These are phyloP conservation scores for Phaethornis superciliosus DNA, from an alignment of 2,113 vertebrate species.

Conservation along the genomic window DNA sequence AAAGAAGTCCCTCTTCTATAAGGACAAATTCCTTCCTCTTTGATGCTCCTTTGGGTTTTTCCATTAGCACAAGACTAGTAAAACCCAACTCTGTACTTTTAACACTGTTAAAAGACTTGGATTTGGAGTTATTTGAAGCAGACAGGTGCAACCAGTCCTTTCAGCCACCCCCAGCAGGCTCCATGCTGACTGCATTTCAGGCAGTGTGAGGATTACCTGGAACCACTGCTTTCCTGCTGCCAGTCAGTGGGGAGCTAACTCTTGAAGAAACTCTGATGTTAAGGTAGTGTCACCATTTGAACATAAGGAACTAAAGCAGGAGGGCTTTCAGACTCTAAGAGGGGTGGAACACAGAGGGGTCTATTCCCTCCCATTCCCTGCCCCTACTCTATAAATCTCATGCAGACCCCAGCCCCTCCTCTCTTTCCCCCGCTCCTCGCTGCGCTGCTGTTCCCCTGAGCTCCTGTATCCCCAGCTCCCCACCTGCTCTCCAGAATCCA, in stretches of 20 bases:
- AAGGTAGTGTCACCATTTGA: too few relatives aligned
- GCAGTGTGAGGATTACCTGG: not conserved
- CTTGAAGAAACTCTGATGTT: not conserved
- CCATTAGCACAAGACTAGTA: not conserved
- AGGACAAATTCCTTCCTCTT: not conserved
- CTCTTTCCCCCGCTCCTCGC: too few relatives aligned
- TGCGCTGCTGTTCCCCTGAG: too few relatives aligned
- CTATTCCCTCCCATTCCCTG: too few relatives aligned
- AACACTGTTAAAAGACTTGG: not conserved
- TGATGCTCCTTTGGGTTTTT: not conserved
- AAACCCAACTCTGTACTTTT: not conserved
- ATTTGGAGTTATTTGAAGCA: not conserved
- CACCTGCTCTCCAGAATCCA: too few relatives aligned
- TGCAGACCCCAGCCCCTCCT: too few relatives aligned
- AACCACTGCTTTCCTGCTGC: not conserved
- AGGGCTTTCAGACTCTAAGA: too few relatives aligned
- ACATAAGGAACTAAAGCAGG: too few relatives aligned
- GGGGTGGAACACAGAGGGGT: too few relatives aligned
- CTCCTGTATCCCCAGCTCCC: too few relatives aligned
- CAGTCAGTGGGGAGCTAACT: not conserved
- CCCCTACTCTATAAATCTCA: too few relatives aligned
- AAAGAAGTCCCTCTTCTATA: not conserved
- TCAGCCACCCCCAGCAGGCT: not conserved
- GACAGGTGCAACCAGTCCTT: not conserved
- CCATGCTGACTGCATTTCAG: rapidly evolving